phyloP scores from a whole-genome alignment of 2,113 vertebrate species.

The Rutilus rutilus region DNA sequence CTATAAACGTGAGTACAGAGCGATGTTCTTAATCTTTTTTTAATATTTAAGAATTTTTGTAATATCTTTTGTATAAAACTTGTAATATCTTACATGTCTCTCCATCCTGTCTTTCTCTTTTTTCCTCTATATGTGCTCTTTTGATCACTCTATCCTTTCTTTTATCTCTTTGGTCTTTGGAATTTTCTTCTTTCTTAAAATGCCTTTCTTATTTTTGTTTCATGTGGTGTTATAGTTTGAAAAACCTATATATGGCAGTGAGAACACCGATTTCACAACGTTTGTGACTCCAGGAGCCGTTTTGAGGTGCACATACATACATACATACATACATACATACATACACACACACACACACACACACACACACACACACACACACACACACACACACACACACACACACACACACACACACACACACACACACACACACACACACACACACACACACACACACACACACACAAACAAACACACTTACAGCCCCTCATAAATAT shows the following conservation, averaged over 20 bases:
- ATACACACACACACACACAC: too few relatives aligned
- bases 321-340: too few relatives aligned
- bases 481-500: not conserved
- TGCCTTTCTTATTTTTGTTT: not conserved
- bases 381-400: too few relatives aligned
- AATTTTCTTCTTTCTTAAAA: not conserved
- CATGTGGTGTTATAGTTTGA: slow-evolving; percentile 69
- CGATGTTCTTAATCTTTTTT: not conserved
- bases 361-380: not conserved
- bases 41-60: too few relatives aligned
- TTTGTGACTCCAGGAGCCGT: slow-evolving; percentile 80
- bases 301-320: slow-evolving; percentile 65
- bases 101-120: not conserved
- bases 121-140: not conserved
- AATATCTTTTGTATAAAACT: too few relatives aligned
- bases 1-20: slow-evolving; percentile 71
- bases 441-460: too few relatives aligned
- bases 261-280: slow-evolving; percentile 76
- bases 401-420: not conserved
- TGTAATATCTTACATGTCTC: not conserved
- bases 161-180: not conserved
- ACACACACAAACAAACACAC: not conserved
- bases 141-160: not conserved
- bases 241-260: slow-evolving; percentile 76
- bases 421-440: too few relatives aligned